Evolutionary conservation across 2,797 vertebrate genomes (phyloP).

Genomic region (Acrocephalus scirpaceus): DNA sequence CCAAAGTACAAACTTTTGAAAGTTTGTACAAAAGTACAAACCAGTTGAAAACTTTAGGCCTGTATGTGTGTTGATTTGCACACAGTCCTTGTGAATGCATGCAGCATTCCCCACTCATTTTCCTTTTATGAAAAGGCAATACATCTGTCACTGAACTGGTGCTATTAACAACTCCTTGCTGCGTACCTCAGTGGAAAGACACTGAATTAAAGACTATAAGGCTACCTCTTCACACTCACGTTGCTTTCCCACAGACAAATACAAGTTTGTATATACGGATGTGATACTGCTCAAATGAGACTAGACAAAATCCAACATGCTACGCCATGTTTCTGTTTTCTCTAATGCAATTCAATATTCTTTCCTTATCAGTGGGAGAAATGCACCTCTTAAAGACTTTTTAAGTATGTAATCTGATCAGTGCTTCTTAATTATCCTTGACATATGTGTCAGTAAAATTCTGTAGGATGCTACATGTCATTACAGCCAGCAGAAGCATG

Average conservation of each 20-base stretch:
- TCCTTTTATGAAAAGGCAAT: background rate
- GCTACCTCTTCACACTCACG: accelerated
- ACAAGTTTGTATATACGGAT: background rate
- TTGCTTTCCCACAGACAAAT: background rate
- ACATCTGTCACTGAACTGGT: background rate
- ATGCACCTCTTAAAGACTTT: background rate
- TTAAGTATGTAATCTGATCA: background rate
- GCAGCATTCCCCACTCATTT: background rate
- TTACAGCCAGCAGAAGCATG: background rate
- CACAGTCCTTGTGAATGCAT: background rate
- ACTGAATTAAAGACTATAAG: background rate
- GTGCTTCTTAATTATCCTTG: background rate
- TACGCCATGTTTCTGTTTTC: background rate
- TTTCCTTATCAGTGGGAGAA: background rate
- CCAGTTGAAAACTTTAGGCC: background rate
- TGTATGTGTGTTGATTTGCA: background rate
- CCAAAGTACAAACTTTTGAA: background rate
- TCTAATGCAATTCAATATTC: background rate
- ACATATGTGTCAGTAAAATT: background rate
- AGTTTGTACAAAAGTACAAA: background rate
- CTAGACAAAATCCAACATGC: background rate
- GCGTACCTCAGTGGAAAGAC: background rate
- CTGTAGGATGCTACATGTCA: background rate
- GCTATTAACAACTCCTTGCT: background rate
- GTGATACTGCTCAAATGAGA: background rate